Evolutionary conservation across 2,797 vertebrate species (phyloP), one percentile per base, ranked within the genome.

Genomic region (Peromyscus eremicus): DNA sequence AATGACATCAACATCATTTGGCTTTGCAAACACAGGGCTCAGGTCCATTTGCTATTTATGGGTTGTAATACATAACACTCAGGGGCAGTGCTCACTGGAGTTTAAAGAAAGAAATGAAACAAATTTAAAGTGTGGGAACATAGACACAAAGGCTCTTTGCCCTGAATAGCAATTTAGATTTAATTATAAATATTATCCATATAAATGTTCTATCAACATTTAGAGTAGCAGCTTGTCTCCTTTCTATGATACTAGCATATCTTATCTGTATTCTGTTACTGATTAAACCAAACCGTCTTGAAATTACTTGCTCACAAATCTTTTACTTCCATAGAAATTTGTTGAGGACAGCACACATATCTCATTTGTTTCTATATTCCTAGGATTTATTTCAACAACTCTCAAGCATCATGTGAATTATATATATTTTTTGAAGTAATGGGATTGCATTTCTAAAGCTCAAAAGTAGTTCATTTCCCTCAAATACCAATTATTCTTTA

Each of bases 111-210:
- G 27, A 95, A 60, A 75, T 76, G 52, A 89, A 89, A 84, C 16
- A 62, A 76, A 95, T 77, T 60, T 60, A 62, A 89, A 85, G 49
- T 8, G 17, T 11, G 25, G 23, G 29, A 70, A 71, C 57, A 12
- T 9, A 80, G 66, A 23, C 9, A 43, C 11, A 11, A 64, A 10
- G 16, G 1, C 29, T 79, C 19, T 77, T 80, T 80, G 12, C 57
- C 34, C 40, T 80, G 37, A 89, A 73, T 64, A 55, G 21, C 43
- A 87, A 87, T 94, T 92, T 79, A 21, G 76, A 93, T 87, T 94
- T 95, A 97, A 95, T 96, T 94, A 73, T 60, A 91, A 92, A 77
- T 92, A 60, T 71, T 71, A 94, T 66, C 40, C 75, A 40, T 88
- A 76, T 66, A 40, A 84, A 90, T 96, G 81, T 96, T 75, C 84